Percentiles rank a stretch among this genome's conserved stretches.
Conservation (phyloP, 2,113 vertebrate species). For the Petrocephalus zakoni region DNA sequence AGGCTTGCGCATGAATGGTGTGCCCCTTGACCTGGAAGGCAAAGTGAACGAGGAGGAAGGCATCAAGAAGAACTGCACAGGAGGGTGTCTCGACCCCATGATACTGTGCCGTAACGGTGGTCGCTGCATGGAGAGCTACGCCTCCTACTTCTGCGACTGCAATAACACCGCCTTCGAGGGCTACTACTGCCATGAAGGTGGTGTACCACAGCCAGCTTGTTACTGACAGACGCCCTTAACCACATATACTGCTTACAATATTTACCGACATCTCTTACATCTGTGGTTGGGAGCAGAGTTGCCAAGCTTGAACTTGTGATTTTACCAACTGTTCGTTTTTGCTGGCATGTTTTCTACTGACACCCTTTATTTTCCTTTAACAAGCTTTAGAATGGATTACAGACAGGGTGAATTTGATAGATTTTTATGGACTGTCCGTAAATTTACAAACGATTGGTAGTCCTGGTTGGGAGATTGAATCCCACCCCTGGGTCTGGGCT, state of each 20-base stretch:
- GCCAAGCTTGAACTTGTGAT: not conserved
- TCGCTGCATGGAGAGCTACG: constrained; percentile 87
- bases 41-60: constrained; percentile 84
- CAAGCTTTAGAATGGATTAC: not conserved
- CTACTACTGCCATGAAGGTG: constrained; percentile 89
- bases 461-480: not conserved
- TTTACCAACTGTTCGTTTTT: not conserved
- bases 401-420: not conserved
- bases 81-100: constrained; percentile 75
- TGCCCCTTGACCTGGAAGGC: constrained; percentile 84
- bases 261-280: not conserved
- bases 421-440: not conserved
- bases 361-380: not conserved
- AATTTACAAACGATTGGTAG: not conserved
- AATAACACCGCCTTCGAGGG: constrained; percentile 87
- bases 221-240: not conserved
- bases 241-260: not conserved
- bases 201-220: not conserved
- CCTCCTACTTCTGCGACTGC: constrained; percentile 88
- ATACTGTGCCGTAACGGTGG: constrained; percentile 87
- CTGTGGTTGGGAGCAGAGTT: not conserved
- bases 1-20: constrained; percentile 84
- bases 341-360: not conserved
- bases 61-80: constrained; percentile 83
- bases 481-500: not conserved